Base-by-base conservation (phyloP, 2,888 invertebrate species). In the Lasioglossum figueresi region DNA sequence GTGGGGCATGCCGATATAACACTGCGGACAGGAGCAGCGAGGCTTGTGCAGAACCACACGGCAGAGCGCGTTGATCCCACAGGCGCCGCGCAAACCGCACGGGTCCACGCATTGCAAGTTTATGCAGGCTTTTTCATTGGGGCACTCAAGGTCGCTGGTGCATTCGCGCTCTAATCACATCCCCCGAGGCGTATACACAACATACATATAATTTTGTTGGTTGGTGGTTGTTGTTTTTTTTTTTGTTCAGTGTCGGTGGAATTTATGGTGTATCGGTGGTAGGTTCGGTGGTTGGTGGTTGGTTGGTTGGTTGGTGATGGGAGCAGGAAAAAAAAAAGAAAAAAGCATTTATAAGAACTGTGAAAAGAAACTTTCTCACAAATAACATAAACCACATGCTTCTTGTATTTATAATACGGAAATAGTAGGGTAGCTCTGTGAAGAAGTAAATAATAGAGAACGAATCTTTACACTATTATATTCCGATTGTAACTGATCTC, bases 71-170 rank as follows among this genome's bases (percentile, higher is more conserved):
- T 98, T 98, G 93, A 97, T 96, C 91, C 98, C 98, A 95, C 99
- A 99, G 91, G 97, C 98, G 93, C 97, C 98, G 93, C 98, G 97
- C 94, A 98, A 96, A 94, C 97, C 97, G 96, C 98, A 99, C 90
- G 98, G 98, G 96, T 98, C 98, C 95, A 97, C 96, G 96, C 98
- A 99, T 96, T 98, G 97, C 95, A 97, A 97, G 96, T 98, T 97
- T 96, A 98, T 97, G 96, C 98, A 99, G 95, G 98, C 97, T 96
- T 98, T 98, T 96, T 98, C 98, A 96, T 97, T 97, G 92, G 98
- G 97, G 96, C 98, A 99, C 96, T 98, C 98, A 96, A 97, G 96
- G 96, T 98, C 98, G 96, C 97, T 97, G 96, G 97, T 97, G 96
- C 98, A 98, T 97, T 98, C 98, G 96, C 97, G 97, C 96, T 97